Base-by-base conservation (phyloP, 2,113 vertebrate genomes). In the Calypte anna region DNA sequence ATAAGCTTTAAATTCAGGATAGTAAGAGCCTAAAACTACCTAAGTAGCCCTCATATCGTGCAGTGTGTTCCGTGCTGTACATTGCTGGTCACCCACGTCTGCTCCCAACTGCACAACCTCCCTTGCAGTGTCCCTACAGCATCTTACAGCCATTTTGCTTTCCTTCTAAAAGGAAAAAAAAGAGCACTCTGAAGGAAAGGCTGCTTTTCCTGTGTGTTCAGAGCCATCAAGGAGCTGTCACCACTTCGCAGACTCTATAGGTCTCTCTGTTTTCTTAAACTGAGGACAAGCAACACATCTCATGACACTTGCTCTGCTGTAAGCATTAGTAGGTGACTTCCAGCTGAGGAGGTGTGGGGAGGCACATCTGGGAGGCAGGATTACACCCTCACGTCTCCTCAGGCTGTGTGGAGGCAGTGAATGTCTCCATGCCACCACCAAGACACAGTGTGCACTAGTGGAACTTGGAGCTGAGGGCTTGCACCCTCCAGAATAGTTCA, bases 391-490 rank as follows among this genome's bases (percentile, higher is more conserved):
- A 7, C 40, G 11, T 19, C 19, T 18, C 46, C 24, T 25, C 6
- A 6, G 20, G 24, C 4, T 55, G 23, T 14, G 27, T 14, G n/a
- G 20, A 46, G 17, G 48, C 46, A 36, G 36, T 1, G 3, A 16
- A 22, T 75, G 33, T 24, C 55, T 16, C 18, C 40, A 12, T 3
- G 14, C 36, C 20, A 5, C 20, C 9, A 16, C 38, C n/a, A 23
- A 44, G 46, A 68, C 2, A 13, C 2, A 1, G 24, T 19, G 46
- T 28, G 19, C 3, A 1, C 28, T 27, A 10, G 38, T 0, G 1
- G 36, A 43, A 12, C 43, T 14, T 0, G 10, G 63, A 36, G 21
- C 16, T 0, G 4, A 40, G 28, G 20, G 9, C 36, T 33, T 61
- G 33, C 27, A 43, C 10, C 18, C 19, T 38, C 22, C 0, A 3